A percentile compares a stretch with the other conserved stretches of the same genome.
Conservation (phyloP, 2,888 invertebrate genomes). For the Sceliomorpha sp. region DNA sequence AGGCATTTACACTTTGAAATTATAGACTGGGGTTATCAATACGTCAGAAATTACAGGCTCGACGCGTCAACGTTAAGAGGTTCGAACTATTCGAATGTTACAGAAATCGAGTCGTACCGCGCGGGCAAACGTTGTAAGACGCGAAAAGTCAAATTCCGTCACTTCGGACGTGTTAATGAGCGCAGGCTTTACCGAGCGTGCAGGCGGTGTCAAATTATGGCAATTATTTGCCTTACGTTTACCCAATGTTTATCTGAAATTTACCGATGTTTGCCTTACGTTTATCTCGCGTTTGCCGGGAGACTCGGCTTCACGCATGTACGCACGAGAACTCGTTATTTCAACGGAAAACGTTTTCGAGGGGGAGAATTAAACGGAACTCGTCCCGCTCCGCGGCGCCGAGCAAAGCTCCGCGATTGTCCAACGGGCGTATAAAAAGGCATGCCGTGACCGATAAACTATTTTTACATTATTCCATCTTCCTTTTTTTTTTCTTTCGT, state of each 20-base stretch:
- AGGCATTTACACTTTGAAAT: conserved; percentile 30
- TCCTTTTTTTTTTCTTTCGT: too few relatives aligned
- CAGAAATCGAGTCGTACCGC: conserved; percentile 8
- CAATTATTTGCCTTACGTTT: too few relatives aligned
- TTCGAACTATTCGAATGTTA: conserved; percentile 13
- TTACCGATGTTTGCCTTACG: too few relatives aligned
- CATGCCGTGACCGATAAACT: conserved; percentile 25
- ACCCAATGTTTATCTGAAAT: too few relatives aligned
- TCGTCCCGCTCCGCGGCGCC: too few relatives aligned
- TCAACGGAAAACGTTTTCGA: too few relatives aligned
- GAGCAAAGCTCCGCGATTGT: conserved; percentile 2
- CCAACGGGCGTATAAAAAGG: conserved; percentile 10
- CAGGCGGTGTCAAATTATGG: too few relatives aligned
- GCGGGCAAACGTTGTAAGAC: conserved; percentile 15
- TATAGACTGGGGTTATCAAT: conserved; percentile 32
- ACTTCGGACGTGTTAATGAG: conserved; percentile 6
- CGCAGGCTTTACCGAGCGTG: too few relatives aligned
- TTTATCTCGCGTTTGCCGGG: too few relatives aligned
- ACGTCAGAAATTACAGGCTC: conserved; percentile 32
- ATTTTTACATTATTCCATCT: conserved; percentile 13
- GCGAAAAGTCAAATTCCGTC: conserved; percentile 27
- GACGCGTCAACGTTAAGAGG: conserved; percentile 33
- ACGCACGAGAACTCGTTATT: too few relatives aligned
- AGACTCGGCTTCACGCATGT: too few relatives aligned
- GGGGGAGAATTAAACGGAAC: too few relatives aligned